Evolutionary conservation across 2,113 vertebrate species (phyloP), one percentile per base, ranked within the genome.

Genomic region (Dasypus novemcinctus): DNA sequence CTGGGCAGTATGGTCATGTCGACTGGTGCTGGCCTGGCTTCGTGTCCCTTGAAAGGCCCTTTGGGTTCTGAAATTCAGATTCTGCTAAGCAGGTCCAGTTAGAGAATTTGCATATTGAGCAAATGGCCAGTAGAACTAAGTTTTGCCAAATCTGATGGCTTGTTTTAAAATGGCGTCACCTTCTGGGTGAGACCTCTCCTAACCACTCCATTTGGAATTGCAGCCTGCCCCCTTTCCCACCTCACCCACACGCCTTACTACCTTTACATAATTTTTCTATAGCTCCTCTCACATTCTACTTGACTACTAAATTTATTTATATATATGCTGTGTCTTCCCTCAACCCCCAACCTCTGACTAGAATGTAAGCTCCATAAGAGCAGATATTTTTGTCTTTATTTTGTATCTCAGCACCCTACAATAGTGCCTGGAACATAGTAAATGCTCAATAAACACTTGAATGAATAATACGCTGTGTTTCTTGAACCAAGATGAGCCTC

Each of bases 391-490:
- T 54, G 27, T 41, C 83, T 52, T 90, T 78, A 21, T 71, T 81
- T 57, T 64, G 13, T 68, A 46, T 72, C 11, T 52, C 12, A 13
- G 29, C 78, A 49, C 59, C 59, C 80, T 87, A 41, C 12, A 29
- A 5, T 59, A 20, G 20, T 83, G 33, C 87, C 87, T 76, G 20
- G 72, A 75, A 61, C 36, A 5, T 2, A 8, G 6, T 43, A 41
- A 66, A 5, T 79, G 89, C 92, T 91, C 91, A 33, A 9, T 69
- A 90, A 79, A 74, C 36, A 82, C 18, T 18, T 38, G 63, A 63
- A 3, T n/a, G 14, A 71, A 13, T 82, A 31, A 31, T 38, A 49
- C 1, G 12, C 25, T 82, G 63, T 82, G 74, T 52, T 74, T 90
- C 20, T 74, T 54, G 41, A 87, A 38, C 14, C 41, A 64, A 86